Conservation (phyloP, 2,113 vertebrate species). For the Podiceps cristatus region DNA sequence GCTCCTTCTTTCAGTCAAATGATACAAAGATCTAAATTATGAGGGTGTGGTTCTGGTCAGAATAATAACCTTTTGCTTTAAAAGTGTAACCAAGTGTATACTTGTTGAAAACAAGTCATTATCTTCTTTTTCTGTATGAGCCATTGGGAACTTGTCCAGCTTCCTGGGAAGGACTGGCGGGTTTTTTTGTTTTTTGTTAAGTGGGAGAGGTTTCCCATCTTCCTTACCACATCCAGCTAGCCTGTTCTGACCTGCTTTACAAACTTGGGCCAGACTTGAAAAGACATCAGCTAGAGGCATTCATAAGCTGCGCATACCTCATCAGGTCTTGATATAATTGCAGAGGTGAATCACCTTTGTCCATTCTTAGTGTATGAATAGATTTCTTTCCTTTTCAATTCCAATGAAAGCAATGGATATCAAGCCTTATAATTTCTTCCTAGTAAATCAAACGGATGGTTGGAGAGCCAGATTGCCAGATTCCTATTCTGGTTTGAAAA, state of each 20-base stretch:
- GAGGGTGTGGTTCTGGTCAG: neutral
- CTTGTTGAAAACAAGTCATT: constrained; percentile 18
- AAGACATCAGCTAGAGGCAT: neutral
- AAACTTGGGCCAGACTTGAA: neutral
- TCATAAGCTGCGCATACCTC: neutral
- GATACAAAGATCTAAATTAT: neutral
- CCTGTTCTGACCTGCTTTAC: constrained; percentile 23
- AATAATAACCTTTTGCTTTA: neutral
- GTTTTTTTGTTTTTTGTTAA: neutral
- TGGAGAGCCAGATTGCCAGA: neutral
- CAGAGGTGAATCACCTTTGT: neutral
- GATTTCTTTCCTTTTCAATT: neutral
- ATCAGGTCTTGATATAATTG: neutral
- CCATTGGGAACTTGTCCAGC: neutral
- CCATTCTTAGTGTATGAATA: neutral
- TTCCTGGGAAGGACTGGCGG: neutral
- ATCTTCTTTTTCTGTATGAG: neutral
- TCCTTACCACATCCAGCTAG: neutral
- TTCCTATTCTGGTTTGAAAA: neutral
- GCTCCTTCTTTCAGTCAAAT: neutral
- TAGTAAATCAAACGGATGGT: neutral
- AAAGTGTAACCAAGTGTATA: neutral
- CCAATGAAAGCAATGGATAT: neutral
- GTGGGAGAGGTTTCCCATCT: neutral
- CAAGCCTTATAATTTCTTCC: neutral